Percentiles rank a stretch among this genome's conserved stretches.
These are phyloP conservation scores for Callipepla squamata DNA, from an alignment of 2,113 vertebrate species.

Conservation along the genomic window DNA sequence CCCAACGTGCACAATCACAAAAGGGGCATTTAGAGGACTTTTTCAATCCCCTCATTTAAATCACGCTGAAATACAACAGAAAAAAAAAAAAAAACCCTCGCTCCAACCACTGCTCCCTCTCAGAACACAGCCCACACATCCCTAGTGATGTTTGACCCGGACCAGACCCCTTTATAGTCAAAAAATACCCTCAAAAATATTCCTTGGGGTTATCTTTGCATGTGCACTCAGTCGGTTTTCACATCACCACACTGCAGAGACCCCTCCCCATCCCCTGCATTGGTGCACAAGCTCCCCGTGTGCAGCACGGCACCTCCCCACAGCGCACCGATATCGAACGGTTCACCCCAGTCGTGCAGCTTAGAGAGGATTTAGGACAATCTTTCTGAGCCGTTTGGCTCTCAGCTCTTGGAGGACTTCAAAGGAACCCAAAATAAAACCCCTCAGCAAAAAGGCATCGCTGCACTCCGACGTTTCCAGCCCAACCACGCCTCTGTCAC, in stretches of 20 bases:
- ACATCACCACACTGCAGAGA: neutral
- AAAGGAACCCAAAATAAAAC: neutral
- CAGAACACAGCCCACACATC: neutral
- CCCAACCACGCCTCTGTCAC: neutral
- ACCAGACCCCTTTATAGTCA: neutral
- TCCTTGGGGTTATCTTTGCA: neutral
- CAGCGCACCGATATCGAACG: rapidly evolving
- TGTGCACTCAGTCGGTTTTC: neutral
- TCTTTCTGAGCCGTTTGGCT: neutral
- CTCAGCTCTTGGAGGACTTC: neutral
- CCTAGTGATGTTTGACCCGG: neutral
- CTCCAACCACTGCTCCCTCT: neutral
- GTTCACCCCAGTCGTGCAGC: neutral
- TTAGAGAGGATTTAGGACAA: neutral
- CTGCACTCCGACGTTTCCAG: neutral
- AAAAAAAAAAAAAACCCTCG: neutral
- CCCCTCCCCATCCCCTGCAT: neutral
- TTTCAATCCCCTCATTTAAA: neutral
- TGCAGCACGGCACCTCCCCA: neutral
- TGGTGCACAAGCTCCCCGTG: neutral
- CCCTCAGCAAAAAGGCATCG: neutral
- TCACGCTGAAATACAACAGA: neutral
- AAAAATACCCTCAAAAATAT: neutral
- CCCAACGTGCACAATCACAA: neutral
- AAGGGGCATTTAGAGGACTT: neutral